Evolutionary conservation across 2,888 invertebrate species (phyloP).

Genomic region (Zaprionus lineosus): DNA sequence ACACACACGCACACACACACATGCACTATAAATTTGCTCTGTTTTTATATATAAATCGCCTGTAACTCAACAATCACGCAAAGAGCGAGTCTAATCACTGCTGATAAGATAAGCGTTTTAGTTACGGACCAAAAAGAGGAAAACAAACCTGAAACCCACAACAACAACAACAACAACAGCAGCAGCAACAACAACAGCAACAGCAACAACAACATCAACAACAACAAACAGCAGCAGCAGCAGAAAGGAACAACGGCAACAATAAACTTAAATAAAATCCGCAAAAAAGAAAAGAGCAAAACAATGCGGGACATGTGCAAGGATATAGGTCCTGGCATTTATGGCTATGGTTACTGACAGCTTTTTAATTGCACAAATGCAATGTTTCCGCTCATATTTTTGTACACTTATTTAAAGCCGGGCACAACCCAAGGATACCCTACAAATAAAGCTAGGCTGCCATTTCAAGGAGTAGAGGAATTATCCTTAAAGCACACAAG

Average conservation of each 20-base stretch:
- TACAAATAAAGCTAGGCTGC: too few species aligned
- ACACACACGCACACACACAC: too few species aligned
- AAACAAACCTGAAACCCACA: slow-evolving; percentile 14
- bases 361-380: slow-evolving; percentile 31
- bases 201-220: too few species aligned
- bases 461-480: too few species aligned
- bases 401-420: too few species aligned
- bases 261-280: not conserved
- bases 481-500: too few species aligned
- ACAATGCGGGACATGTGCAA: too few species aligned
- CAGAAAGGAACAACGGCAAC: too few species aligned
- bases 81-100: slow-evolving; percentile 53
- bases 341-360: not conserved
- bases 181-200: too few species aligned
- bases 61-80: slow-evolving; percentile 27
- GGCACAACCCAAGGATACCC: too few species aligned
- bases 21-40: not conserved
- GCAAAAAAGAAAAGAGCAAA: not conserved
- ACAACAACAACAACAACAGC: not conserved
- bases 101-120: slow-evolving; percentile 60
- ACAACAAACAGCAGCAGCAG: too few species aligned
- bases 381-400: too few species aligned
- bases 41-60: not conserved
- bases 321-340: not conserved
- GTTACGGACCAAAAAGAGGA: slow-evolving; percentile 15